A percentile compares a stretch with the other conserved stretches of the same genome.
phyloP scores from a whole-genome alignment of 2,888 invertebrate genomes.

The Conchocele bisecta region DNA sequence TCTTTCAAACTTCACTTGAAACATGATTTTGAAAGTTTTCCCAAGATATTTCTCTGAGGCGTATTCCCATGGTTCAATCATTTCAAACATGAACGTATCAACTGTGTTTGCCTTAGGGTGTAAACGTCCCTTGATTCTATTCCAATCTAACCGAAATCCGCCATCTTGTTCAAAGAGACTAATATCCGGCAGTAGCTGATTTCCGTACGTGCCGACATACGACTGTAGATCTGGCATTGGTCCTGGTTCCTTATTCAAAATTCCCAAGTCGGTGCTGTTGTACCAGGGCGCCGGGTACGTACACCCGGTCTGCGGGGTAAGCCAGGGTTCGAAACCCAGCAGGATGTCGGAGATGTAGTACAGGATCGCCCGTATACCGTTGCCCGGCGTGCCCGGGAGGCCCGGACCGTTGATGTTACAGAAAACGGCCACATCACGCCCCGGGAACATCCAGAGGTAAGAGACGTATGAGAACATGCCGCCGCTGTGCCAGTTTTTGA shows the following conservation, averaged over 20 bases:
- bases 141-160: slow-evolving; percentile 28
- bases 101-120: slow-evolving; percentile 5
- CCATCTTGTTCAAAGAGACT: background rate
- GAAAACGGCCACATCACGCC: slow-evolving; percentile 38
- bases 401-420: slow-evolving; percentile 51
- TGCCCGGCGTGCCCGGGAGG: slow-evolving; percentile 8
- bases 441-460: slow-evolving; percentile 48
- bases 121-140: slow-evolving; percentile 44
- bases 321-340: slow-evolving; percentile 39
- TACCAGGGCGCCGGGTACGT: slow-evolving; percentile 46
- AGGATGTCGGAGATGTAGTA: slow-evolving; percentile 36
- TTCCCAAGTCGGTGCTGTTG: background rate
- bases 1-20: too few species aligned
- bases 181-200: slow-evolving; percentile 41
- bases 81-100: slow-evolving; percentile 27
- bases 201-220: slow-evolving; percentile 44
- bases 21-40: too few species aligned
- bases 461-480: slow-evolving; percentile 44
- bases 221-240: slow-evolving; percentile 7
- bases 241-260: background rate
- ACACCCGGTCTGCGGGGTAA: slow-evolving; percentile 37
- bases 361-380: slow-evolving; percentile 34
- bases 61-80: slow-evolving; percentile 51
- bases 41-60: slow-evolving; percentile 37
- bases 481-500: slow-evolving; percentile 52